Evolutionary conservation across 2,888 invertebrate species (phyloP).

Genomic region (Trichogramma dendrolimi): DNA sequence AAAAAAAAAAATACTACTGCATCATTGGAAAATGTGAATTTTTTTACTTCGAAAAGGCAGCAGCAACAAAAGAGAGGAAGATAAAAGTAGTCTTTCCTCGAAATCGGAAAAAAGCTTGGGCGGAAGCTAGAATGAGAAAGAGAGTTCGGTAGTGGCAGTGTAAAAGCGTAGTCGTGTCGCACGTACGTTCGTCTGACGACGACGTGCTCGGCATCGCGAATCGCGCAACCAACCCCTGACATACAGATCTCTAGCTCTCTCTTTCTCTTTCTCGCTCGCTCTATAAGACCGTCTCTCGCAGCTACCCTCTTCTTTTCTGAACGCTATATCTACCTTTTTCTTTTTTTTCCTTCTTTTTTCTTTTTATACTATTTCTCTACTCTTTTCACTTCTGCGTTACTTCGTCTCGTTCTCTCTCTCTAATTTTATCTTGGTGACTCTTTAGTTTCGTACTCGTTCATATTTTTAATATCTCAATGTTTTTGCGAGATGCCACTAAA

Average conservation of each 20-base stretch:
- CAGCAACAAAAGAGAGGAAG: background rate
- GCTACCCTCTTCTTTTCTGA: conserved; percentile 12
- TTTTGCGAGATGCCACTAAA: background rate
- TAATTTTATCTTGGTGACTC: conserved; percentile 14
- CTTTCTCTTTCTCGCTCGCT: background rate
- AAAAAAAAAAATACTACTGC: background rate
- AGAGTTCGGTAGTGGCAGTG: conserved; percentile 35
- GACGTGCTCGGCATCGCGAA: conserved; percentile 48
- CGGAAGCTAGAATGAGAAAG: conserved; percentile 4
- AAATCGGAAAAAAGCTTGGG: conserved; percentile 17
- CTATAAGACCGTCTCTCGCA: conserved; percentile 7
- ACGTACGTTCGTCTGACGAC: conserved; percentile 53
- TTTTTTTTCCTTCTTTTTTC: conserved; percentile 5
- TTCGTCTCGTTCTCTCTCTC: conserved; percentile 11
- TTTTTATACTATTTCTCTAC: conserved; percentile 8
- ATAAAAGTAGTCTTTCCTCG: conserved; percentile 14
- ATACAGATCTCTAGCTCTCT: background rate
- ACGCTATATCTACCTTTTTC: conserved; percentile 9
- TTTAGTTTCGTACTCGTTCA: background rate
- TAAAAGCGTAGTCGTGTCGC: conserved; percentile 54
- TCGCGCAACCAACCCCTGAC: conserved; percentile 27
- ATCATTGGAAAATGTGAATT: background rate
- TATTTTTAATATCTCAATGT: background rate
- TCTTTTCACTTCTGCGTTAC: conserved; percentile 14
- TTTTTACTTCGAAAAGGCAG: background rate